Conservation (phyloP, 2,797 vertebrate genomes). For the Glyptemys insculpta region DNA sequence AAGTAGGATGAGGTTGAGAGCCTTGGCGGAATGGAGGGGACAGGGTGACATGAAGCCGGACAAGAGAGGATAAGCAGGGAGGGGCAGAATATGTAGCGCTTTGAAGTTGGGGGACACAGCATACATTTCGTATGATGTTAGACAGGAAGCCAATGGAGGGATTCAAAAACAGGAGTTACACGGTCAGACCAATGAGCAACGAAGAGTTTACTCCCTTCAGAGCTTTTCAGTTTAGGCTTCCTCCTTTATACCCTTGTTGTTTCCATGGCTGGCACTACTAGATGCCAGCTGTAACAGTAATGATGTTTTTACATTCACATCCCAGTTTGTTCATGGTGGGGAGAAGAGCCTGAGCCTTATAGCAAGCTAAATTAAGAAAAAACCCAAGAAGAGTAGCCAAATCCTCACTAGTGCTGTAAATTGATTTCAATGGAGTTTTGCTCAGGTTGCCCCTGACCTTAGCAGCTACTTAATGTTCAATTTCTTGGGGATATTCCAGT, state of each 20-base stretch:
- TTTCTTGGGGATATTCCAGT: too few relatives aligned
- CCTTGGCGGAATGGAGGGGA: not conserved
- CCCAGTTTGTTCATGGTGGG: not conserved
- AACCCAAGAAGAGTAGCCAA: not conserved
- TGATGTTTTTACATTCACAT: not conserved
- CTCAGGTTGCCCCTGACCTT: not conserved
- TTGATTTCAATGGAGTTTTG: not conserved
- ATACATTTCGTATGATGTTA: not conserved
- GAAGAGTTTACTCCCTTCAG: not conserved
- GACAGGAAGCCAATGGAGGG: not conserved
- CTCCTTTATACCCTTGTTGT: too few relatives aligned
- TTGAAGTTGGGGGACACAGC: not conserved
- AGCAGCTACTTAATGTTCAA: not conserved
- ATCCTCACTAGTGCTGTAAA: not conserved
- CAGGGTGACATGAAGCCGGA: not conserved
- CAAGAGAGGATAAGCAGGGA: not conserved
- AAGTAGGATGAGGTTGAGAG: not conserved
- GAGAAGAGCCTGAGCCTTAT: not conserved
- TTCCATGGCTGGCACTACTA: not conserved
- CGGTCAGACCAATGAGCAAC: fast-evolving
- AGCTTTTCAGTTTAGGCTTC: not conserved
- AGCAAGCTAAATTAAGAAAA: not conserved
- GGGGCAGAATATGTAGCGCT: not conserved
- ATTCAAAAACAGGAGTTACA: not conserved
- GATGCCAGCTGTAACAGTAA: not conserved